phyloP scores from a whole-genome alignment of 2,888 invertebrate species.

The Leptopterna dolabrata region DNA sequence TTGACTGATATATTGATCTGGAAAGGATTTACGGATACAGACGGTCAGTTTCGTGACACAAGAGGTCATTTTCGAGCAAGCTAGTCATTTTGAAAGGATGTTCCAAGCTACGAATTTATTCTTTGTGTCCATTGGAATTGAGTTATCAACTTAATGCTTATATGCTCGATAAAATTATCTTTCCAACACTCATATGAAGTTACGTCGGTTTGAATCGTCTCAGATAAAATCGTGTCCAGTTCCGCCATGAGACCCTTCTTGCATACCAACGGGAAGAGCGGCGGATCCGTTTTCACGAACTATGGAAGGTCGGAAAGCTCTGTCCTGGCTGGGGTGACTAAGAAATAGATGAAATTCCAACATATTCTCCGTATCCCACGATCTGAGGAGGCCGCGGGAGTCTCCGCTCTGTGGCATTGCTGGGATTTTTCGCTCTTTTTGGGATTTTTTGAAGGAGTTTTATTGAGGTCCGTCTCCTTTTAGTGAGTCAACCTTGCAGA shows the following conservation, averaged over 20 bases:
- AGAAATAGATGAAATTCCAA: neutral
- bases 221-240: neutral
- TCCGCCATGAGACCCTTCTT: neutral
- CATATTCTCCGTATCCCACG: neutral
- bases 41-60: too few relatives aligned
- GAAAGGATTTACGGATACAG: too few relatives aligned
- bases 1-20: too few relatives aligned
- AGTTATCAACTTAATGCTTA: too few relatives aligned
- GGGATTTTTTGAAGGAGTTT: neutral
- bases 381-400: neutral
- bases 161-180: neutral
- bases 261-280: neutral
- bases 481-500: neutral
- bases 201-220: neutral
- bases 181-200: neutral
- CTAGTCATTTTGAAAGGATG: too few relatives aligned
- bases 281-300: neutral
- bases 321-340: neutral
- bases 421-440: neutral
- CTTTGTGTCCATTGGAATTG: too few relatives aligned
- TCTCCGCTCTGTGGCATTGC: neutral
- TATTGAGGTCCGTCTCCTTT: neutral
- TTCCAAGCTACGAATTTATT: too few relatives aligned
- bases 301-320: neutral
- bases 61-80: too few relatives aligned